These are phyloP conservation scores for Hylaea fasciaria DNA, from an alignment of 2,888 invertebrate species.

Conservation along the genomic window DNA sequence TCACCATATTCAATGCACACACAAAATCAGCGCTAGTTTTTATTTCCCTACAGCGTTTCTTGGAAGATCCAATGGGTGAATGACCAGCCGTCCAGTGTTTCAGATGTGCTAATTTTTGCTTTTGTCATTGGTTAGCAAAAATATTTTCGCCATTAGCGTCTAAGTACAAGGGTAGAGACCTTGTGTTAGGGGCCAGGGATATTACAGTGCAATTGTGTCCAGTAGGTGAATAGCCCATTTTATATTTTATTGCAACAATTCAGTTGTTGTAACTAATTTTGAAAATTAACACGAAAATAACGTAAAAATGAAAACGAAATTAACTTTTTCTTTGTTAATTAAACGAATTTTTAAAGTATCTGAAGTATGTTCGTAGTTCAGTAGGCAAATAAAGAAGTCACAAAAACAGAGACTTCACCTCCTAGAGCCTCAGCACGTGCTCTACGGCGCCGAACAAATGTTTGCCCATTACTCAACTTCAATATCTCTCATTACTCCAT, in stretches of 20 bases:
- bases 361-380: constrained; percentile 6
- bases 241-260: constrained; percentile 10
- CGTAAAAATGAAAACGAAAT: too few relatives aligned
- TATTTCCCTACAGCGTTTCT: constrained; percentile 24
- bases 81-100: constrained; percentile 63
- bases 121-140: constrained; percentile 71
- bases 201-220: constrained; percentile 16
- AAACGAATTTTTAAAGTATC: constrained; percentile 1
- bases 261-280: neutral
- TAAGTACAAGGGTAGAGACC: constrained; percentile 46
- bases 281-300: too few relatives aligned
- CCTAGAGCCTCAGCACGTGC: constrained; percentile 32
- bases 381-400: constrained; percentile 16
- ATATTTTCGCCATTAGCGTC: constrained; percentile 57
- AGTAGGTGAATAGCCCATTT: too few relatives aligned
- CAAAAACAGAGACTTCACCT: constrained; percentile 18
- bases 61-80: constrained; percentile 59
- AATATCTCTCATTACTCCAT: constrained; percentile 35
- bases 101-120: constrained; percentile 71
- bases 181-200: too few relatives aligned
- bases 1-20: neutral
- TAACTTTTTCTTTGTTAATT: constrained; percentile 12
- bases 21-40: constrained; percentile 20
- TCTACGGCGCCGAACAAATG: constrained; percentile 31
- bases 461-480: constrained; percentile 35